Conservation (phyloP, 2,113 vertebrate genomes). For the Athene cunicularia region DNA sequence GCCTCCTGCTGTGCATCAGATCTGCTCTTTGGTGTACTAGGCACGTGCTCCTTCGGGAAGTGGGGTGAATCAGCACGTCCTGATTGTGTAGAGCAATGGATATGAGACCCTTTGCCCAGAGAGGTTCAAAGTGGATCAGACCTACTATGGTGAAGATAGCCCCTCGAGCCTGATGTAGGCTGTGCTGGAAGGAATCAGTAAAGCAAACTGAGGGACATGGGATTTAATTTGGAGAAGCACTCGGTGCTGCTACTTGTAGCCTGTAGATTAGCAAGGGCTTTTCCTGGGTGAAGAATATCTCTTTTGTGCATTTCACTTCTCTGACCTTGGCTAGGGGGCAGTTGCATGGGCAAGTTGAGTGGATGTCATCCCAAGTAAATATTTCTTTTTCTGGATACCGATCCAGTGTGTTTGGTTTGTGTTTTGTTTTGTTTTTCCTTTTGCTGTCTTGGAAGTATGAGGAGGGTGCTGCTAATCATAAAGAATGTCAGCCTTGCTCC, state of each 20-base stretch:
- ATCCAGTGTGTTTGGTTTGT: not conserved
- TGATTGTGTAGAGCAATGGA: not conserved
- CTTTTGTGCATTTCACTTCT: not conserved
- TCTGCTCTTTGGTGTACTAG: not conserved
- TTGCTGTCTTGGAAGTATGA: not conserved
- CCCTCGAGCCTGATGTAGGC: not conserved
- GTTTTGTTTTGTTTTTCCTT: not conserved
- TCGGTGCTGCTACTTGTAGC: not conserved
- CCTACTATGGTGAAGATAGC: not conserved
- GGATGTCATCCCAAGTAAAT: not conserved
- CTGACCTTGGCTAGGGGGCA: not conserved
- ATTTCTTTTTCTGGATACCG: not conserved
- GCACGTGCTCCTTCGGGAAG: not conserved
- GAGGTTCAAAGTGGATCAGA: not conserved
- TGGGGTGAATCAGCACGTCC: not conserved
- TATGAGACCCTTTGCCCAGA: not conserved
- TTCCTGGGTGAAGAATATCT: fast-evolving
- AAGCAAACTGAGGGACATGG: not conserved
- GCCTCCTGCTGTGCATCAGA: not conserved
- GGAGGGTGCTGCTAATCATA: not conserved
- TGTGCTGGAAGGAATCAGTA: not conserved
- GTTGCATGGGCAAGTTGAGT: not conserved
- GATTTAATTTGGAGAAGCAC: not conserved
- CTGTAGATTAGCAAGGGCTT: not conserved
- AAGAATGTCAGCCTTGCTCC: not conserved